Conservation (phyloP, 2,888 invertebrate genomes). For the Polietes domitor region DNA sequence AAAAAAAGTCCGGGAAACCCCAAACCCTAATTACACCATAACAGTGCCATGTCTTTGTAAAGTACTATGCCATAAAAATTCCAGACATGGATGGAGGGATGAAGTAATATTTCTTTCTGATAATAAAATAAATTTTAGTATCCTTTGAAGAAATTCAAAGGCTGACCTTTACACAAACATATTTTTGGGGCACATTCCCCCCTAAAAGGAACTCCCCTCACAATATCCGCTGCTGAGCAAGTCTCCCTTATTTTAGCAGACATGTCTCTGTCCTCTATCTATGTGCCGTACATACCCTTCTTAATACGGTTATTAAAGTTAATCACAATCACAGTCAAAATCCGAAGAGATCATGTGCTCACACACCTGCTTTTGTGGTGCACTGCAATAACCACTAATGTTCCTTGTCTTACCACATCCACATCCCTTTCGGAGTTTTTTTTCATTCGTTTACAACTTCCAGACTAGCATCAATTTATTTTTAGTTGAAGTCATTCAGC, state of each 20-base stretch:
- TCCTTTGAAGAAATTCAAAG: no score
- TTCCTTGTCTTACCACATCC: neutral
- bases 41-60: no score
- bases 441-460: neutral
- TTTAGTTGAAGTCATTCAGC: neutral
- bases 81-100: no score
- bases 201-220: no score
- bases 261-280: neutral
- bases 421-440: neutral
- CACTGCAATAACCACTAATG: neutral
- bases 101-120: no score
- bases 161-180: no score
- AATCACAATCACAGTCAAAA: neutral
- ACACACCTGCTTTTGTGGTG: neutral
- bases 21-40: no score
- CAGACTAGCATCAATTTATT: neutral
- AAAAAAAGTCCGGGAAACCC: no score
- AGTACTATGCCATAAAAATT: no score
- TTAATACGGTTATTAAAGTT: neutral
- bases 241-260: neutral
- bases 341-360: neutral
- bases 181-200: no score
- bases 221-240: no score
- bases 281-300: neutral
- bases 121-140: no score